phyloP scores from a whole-genome alignment of 2,113 vertebrate species.

The Phaethornis superciliosus region DNA sequence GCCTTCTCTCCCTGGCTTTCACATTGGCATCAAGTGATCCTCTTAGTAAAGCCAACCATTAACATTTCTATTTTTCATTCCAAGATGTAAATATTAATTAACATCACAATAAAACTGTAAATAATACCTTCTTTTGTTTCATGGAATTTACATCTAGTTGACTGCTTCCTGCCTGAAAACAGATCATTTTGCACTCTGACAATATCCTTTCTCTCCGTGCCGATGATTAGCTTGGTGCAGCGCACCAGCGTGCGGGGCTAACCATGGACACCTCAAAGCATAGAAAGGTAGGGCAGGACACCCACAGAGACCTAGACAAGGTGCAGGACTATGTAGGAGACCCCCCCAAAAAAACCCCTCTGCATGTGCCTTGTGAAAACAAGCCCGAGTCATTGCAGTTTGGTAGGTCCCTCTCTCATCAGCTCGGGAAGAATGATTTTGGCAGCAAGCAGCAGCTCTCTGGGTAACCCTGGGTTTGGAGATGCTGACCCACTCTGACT shows the following conservation, averaged over 20 bases:
- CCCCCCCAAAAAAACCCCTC: not conserved
- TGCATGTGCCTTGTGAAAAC: not conserved
- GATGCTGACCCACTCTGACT: not conserved
- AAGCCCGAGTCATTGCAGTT: not conserved
- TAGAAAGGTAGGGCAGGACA: conserved; percentile 59
- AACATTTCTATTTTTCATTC: conserved; percentile 77
- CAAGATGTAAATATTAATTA: conserved; percentile 78
- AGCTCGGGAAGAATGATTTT: not conserved
- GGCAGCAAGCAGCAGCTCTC: not conserved
- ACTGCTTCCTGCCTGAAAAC: conserved; percentile 84
- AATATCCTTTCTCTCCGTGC: conserved; percentile 69
- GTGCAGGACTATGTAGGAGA: conserved; percentile 6
- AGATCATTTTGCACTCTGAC: conserved; percentile 81
- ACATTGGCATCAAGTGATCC: conserved; percentile 89
- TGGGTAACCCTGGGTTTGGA: not conserved
- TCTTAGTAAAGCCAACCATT: conserved; percentile 89
- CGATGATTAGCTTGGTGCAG: conserved; percentile 71
- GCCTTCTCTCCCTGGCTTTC: conserved; percentile 96
- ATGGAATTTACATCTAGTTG: conserved; percentile 80
- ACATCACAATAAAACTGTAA: conserved; percentile 76
- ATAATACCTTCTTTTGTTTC: conserved; percentile 77
- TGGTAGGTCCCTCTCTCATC: not conserved
- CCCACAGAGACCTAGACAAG: not conserved
- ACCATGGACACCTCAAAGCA: conserved; percentile 27
- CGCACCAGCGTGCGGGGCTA: conserved; percentile 49